phyloP scores from a whole-genome alignment of 1,140 invertebrate genomes.

The Zophobas atratus region DNA sequence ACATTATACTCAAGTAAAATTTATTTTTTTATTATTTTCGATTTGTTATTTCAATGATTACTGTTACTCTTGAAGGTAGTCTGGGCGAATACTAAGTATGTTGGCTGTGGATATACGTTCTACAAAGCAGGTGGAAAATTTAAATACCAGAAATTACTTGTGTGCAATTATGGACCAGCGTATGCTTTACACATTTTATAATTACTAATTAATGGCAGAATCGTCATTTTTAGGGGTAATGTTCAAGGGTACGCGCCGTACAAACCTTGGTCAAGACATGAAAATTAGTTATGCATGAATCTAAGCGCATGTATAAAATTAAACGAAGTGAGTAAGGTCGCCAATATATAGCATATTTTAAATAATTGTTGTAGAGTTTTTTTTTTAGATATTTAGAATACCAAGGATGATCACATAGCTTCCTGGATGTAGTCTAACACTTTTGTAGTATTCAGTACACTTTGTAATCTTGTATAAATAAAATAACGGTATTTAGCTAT shows the following conservation, averaged over 20 bases:
- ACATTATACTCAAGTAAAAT: conserved; percentile 54
- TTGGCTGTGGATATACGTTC: conserved; percentile 58
- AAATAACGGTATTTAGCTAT: no score
- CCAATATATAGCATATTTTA: no score
- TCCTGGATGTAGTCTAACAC: no score
- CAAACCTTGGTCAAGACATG: not conserved
- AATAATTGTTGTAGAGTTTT: no score
- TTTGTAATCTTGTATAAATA: no score
- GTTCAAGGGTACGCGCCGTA: conserved; percentile 3
- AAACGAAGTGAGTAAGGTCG: no score
- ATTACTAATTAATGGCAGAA: not conserved
- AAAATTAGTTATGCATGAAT: no score
- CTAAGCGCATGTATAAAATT: no score
- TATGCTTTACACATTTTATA: conserved; percentile 26
- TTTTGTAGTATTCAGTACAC: no score
- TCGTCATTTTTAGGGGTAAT: conserved; percentile 26
- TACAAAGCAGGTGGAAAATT: conserved; percentile 35
- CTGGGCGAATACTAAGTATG: conserved; percentile 40
- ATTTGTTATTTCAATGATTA: no score
- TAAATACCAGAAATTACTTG: conserved; percentile 55
- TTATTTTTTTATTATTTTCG: not conserved
- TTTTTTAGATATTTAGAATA: no score
- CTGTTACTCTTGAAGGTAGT: not conserved
- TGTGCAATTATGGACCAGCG: conserved; percentile 61
- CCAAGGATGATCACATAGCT: no score